Conservation (phyloP, 2,113 vertebrate species). For the Pterocles burchelli region DNA sequence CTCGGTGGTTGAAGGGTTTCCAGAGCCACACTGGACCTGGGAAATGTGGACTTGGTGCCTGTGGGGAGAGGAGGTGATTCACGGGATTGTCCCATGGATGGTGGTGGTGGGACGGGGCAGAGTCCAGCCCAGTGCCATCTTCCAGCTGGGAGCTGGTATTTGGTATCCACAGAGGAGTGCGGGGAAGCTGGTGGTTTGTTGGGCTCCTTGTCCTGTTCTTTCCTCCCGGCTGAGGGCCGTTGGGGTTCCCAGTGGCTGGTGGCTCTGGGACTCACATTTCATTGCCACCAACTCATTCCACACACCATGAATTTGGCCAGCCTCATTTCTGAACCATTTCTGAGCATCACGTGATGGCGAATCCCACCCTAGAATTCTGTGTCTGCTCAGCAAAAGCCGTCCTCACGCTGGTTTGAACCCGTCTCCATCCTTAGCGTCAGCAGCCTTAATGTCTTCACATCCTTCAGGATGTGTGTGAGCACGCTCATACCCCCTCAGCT, state of each 20-base stretch:
- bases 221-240: not conserved
- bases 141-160: not conserved
- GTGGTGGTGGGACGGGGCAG: no score
- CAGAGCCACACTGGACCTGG: not conserved
- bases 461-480: rapidly evolving
- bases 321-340: not conserved
- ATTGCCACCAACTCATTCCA: not conserved
- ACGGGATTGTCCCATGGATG: not conserved
- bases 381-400: not conserved
- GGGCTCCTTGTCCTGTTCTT: not conserved
- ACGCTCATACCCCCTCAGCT: not conserved
- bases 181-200: not conserved
- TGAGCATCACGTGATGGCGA: not conserved
- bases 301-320: not conserved
- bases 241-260: rapidly evolving
- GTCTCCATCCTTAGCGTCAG: not conserved
- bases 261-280: not conserved
- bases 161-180: not conserved
- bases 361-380: rapidly evolving
- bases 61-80: not conserved
- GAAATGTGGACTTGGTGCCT: not conserved
- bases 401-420: not conserved
- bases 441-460: not conserved
- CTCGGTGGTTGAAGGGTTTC: not conserved
- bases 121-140: not conserved